Conservation (phyloP, 2,113 vertebrate genomes). For the Seriola aureovittata region DNA sequence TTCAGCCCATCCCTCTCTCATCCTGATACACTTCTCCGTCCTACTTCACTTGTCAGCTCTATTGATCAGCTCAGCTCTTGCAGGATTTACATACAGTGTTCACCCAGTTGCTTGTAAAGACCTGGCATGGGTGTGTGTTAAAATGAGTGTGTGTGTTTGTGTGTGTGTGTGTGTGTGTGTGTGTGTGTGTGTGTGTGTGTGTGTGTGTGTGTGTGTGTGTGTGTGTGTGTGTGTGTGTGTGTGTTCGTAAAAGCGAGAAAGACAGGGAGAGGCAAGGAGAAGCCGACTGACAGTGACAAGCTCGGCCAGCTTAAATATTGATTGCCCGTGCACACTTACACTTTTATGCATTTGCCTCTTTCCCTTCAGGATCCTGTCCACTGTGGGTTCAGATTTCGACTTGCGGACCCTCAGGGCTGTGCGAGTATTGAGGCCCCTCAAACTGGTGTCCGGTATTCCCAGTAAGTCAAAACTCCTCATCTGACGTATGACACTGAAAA, state of each 20-base stretch:
- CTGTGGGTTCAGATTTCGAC: constrained; percentile 93
- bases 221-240: constrained; percentile 25
- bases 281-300: constrained; percentile 58
- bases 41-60: constrained; percentile 66
- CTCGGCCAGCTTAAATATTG: constrained; percentile 60
- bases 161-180: too few species aligned
- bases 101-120: constrained; percentile 59
- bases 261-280: constrained; percentile 6
- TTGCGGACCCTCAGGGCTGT: constrained; percentile 97
- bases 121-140: constrained; percentile 40
- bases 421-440: constrained; percentile 94
- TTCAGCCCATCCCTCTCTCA: constrained; percentile 34
- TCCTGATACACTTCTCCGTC: constrained; percentile 67
- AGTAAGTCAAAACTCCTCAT: constrained; percentile 87
- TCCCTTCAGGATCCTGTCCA: constrained; percentile 83
- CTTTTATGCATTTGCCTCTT: constrained; percentile 60
- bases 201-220: constrained; percentile 16
- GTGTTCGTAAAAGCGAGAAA: constrained; percentile 1
- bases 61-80: constrained; percentile 70
- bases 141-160: constrained; percentile 14
- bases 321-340: constrained; percentile 47
- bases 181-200: too few species aligned
- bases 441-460: constrained; percentile 98
- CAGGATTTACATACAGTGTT: constrained; percentile 73
- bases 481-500: neutral